Evolutionary conservation across 2,888 invertebrate genomes (phyloP).

Genomic region (Plebejus argus): DNA sequence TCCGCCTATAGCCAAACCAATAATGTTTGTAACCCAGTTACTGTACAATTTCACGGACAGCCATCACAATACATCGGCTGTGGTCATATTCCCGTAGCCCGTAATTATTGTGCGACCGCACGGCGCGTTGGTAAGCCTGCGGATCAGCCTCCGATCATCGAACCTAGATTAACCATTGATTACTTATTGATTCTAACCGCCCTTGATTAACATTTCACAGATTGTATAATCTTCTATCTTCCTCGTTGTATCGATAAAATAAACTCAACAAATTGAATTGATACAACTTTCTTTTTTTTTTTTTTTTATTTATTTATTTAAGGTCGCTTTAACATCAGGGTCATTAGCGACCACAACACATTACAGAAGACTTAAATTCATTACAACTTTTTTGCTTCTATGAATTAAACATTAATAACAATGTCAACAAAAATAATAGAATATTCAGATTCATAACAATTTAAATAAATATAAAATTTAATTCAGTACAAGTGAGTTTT

Average conservation of each 20-base stretch:
- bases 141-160: neutral
- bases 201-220: constrained; percentile 3
- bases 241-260: neutral
- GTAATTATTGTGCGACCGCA: constrained; percentile 10
- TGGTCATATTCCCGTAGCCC: neutral
- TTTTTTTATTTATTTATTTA: too few relatives aligned
- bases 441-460: too few relatives aligned
- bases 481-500: too few relatives aligned
- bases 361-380: too few relatives aligned
- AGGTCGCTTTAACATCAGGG: too few relatives aligned
- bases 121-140: neutral
- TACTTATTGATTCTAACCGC: neutral
- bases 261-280: too few relatives aligned
- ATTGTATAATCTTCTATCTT: neutral
- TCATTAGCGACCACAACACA: too few relatives aligned
- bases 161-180: constrained; percentile 8
- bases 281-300: too few relatives aligned
- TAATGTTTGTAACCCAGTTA: neutral
- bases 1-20: neutral
- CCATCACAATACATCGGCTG: neutral
- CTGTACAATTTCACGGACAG: neutral
- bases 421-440: too few relatives aligned
- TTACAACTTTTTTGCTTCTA: too few relatives aligned
- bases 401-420: too few relatives aligned
- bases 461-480: too few relatives aligned